Evolutionary conservation across 2,113 vertebrate species (phyloP), one percentile per base, ranked within the genome.

Genomic region (Gallinago paraguaiae): DNA sequence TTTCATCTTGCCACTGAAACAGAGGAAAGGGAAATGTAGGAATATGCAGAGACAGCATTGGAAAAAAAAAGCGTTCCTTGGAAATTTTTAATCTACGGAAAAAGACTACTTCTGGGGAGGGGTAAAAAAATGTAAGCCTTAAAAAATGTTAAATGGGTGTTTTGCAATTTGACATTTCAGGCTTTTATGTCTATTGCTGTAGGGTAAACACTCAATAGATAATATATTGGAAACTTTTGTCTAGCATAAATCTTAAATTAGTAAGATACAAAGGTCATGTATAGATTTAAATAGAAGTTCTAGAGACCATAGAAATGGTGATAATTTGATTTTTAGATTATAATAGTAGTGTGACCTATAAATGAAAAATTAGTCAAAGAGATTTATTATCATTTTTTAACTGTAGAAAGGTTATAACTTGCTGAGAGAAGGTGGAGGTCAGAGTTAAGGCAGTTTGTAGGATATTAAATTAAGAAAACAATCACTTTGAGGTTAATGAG

Each of bases 151-250:
- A 93, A 92, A 93, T 70, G n/a, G 65, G 6, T 83, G 25, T 67
- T 95, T 92, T 20, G 37, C n/a, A 77, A 60, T 69, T 93, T 95
- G 91, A 92, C 83, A 90, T 97, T 95, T 96, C 54, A 83, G 68
- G 81, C n/a, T 80, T 96, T 75, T 54, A 67, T 81, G 86, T 74
- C 64, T 70, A 9, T 74, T 81, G 88, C 94, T 93, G 30, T 88
- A 88, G 92, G 91, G 88, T 94, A 95, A 94, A 95, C 35, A 88
- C 82, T 92, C 6, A 3, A 90, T 35, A 86, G 76, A 54, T 92
- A 84, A 92, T 71, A 5, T 27, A 78, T 64, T 78, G 76, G 72
- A 88, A 95, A 82, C 0, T 75, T 95, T 70, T 81, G 68, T 59
- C 75, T 93, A 81, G 30, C 64, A 88, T 90, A 95, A 93, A 96